Evolutionary conservation across 1,140 invertebrate species (phyloP).

Genomic region (Papilio dardanus): DNA sequence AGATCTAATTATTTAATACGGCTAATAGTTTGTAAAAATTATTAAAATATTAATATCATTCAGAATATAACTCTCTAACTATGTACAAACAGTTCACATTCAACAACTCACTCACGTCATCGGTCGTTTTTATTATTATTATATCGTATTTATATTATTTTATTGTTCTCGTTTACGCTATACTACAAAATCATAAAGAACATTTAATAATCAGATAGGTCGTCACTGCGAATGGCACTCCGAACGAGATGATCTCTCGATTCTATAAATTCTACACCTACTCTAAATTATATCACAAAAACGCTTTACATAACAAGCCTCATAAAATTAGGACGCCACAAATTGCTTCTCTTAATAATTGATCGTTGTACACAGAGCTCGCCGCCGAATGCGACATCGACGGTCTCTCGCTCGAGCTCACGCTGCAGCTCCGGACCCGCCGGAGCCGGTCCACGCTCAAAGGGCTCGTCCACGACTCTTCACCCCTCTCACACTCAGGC

Average conservation of each 20-base stretch:
- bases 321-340: conserved; percentile 57
- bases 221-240: conserved; percentile 77
- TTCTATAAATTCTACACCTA: conserved; percentile 68
- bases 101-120: conserved; percentile 46
- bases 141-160: conserved; percentile 49
- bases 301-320: conserved; percentile 72
- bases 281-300: conserved; percentile 80
- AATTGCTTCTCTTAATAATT: conserved; percentile 52
- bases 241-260: conserved; percentile 67
- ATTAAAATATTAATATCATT: conserved; percentile 80
- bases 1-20: conserved; percentile 56
- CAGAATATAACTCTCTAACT: conserved; percentile 71
- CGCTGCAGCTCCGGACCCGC: conserved; percentile 42
- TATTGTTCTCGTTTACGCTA: conserved; percentile 69
- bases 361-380: conserved; percentile 51
- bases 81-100: conserved; percentile 63
- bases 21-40: conserved; percentile 70
- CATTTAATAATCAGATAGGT: conserved; percentile 55
- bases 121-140: conserved; percentile 46
- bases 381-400: conserved; percentile 57
- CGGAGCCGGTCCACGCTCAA: conserved; percentile 41
- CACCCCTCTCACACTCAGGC: conserved; percentile 44
- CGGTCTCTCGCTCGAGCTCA: conserved; percentile 39
- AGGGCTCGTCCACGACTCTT: conserved; percentile 43
- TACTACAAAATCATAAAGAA: conserved; percentile 62